These are phyloP conservation scores for Phoebastria nigripes DNA, from an alignment of 2,797 vertebrate species.

Conservation along the genomic window DNA sequence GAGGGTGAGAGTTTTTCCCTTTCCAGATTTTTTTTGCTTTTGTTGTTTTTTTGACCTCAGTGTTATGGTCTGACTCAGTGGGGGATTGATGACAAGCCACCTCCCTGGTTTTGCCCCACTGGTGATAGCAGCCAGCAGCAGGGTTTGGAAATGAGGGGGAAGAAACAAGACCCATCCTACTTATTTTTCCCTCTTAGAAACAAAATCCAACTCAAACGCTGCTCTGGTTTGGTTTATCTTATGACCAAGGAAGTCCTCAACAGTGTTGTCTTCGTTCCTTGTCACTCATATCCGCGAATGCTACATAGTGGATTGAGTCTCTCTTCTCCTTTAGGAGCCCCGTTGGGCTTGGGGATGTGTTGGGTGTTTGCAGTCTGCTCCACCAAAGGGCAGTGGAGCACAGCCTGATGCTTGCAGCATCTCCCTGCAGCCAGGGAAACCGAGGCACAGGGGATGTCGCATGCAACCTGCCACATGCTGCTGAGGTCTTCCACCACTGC, in stretches of 20 bases:
- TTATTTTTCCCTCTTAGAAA: background rate
- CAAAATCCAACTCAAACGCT: background rate
- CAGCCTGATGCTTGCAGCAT: background rate
- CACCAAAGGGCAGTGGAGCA: background rate
- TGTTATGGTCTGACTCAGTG: background rate
- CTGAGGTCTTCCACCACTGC: background rate
- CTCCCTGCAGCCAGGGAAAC: background rate
- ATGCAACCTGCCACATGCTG: background rate
- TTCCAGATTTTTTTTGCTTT: background rate
- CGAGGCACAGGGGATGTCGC: rapidly evolving
- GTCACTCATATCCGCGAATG: background rate
- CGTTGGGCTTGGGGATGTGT: background rate
- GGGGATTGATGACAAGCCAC: background rate
- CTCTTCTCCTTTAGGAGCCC: background rate
- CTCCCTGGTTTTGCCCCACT: background rate
- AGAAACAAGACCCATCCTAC: background rate
- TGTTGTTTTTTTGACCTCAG: background rate
- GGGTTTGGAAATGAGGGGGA: background rate
- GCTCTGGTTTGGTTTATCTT: background rate
- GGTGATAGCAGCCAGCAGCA: background rate
- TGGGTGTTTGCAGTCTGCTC: background rate
- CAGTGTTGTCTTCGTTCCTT: rapidly evolving
- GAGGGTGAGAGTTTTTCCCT: background rate
- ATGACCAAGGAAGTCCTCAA: background rate
- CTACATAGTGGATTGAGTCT: background rate